A percentile compares a stretch with the other conserved stretches of the same genome.
Conservation (phyloP, 37 sponge, comb jelly and placozoan genomes). For the Mnemiopsis leidyi region DNA sequence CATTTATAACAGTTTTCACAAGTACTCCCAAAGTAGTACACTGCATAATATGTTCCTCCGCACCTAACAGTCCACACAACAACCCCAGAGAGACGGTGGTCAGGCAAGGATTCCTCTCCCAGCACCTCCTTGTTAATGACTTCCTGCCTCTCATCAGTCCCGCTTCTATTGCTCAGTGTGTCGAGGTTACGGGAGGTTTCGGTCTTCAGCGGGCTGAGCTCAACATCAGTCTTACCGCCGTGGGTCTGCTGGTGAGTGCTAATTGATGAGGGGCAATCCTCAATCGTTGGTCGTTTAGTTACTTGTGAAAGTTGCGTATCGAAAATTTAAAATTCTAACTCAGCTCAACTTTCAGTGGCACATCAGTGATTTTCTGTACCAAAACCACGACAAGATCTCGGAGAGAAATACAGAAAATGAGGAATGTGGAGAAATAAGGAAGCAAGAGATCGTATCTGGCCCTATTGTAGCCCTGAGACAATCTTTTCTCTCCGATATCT, state of each 20-base stretch:
- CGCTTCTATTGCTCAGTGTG: slow-evolving; percentile 73
- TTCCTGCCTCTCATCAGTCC: slow-evolving; percentile 78
- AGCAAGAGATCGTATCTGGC: slow-evolving; percentile 13
- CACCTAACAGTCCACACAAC: too few species aligned
- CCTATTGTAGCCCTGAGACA: slow-evolving; percentile 1
- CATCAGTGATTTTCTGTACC: slow-evolving; percentile 86
- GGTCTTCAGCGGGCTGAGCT: slow-evolving; percentile 85
- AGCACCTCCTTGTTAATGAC: slow-evolving; percentile 88
- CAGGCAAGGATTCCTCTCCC: slow-evolving; percentile 80
- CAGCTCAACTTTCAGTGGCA: slow-evolving; percentile 86
- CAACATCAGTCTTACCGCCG: slow-evolving; percentile 91
- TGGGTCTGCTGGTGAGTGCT: slow-evolving; percentile 83
- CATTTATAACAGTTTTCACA: too few species aligned
- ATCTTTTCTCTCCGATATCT: not conserved
- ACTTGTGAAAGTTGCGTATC: too few species aligned
- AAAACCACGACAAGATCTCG: slow-evolving; percentile 69
- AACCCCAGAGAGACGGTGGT: slow-evolving; percentile 59
- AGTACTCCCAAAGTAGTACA: too few species aligned
- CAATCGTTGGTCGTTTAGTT: too few species aligned
- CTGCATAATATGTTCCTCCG: too few species aligned
- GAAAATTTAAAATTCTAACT: too few species aligned
- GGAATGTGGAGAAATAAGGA: not conserved
- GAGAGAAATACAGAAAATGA: not conserved
- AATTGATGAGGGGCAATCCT: too few species aligned
- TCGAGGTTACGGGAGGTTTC: slow-evolving; percentile 75